Evolutionary conservation across 1,140 invertebrate genomes (phyloP).

Genomic region (Bombus cullumanus): DNA sequence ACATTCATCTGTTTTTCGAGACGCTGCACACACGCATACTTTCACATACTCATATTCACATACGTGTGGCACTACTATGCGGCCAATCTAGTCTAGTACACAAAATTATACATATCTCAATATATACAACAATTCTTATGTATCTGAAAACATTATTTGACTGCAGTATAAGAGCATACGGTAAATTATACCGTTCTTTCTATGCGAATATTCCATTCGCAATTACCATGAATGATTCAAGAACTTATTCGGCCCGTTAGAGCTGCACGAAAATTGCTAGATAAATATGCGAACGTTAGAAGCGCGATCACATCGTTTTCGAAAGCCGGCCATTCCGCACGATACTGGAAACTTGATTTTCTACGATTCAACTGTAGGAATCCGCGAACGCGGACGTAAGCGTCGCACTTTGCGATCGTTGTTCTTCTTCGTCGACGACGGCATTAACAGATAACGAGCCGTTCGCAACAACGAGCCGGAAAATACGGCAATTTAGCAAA

Average conservation of each 20-base stretch:
- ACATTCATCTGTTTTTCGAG: too few species aligned
- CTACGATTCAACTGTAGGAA: background rate
- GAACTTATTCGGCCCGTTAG: background rate
- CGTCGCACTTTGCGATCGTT: background rate
- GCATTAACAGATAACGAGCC: constrained; percentile 31
- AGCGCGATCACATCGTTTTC: background rate
- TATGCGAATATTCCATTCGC: background rate
- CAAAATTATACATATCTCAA: too few species aligned
- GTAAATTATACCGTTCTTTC: background rate
- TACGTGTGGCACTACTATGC: too few species aligned
- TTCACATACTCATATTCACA: fast-evolving
- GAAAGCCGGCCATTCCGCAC: background rate
- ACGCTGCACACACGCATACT: too few species aligned
- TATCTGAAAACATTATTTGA: background rate
- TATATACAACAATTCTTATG: too few species aligned
- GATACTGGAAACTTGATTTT: constrained; percentile 13
- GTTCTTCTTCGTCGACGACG: constrained; percentile 20
- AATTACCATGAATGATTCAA: background rate
- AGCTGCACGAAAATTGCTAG: background rate
- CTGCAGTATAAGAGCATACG: too few species aligned
- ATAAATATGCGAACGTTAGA: background rate
- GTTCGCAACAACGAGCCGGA: constrained; percentile 29
- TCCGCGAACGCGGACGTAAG: background rate
- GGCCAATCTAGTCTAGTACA: too few species aligned
- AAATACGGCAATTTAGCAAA: constrained; percentile 23